Evolutionary conservation across 2,113 vertebrate species (phyloP), one percentile per base, ranked within the genome.

Genomic region (Callionymus lyra): DNA sequence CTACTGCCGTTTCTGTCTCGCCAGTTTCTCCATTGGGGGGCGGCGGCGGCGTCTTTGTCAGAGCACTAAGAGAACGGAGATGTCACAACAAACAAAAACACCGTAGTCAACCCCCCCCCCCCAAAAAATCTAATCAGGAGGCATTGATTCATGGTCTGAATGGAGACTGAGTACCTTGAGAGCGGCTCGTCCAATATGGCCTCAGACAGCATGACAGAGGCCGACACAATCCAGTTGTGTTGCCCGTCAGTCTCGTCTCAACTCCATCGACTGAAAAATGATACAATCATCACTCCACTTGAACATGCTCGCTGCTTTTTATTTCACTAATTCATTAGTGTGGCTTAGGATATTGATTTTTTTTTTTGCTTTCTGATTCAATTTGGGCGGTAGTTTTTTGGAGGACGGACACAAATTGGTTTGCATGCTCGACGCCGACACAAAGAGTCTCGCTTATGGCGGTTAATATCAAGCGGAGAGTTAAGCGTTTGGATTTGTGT

Each of bases 91-190:
- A 82, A 82, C 80, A 79, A 79, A 82, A 79, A 74, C 74, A 77
- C 61, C 62, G 72, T 68, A 71, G 74, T 73, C 17, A 77, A 70
- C 74, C 76, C 72, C 58, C 57, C 53, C n/a, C n/a, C n/a, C n/a
- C n/a, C n/a, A n/a, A n/a, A 82, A 90, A 92, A 95, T 91, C 88
- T 89, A 90, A 92, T 93, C 90, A 93, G 84, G 88, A 86, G 84
- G 84, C 90, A 87, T 87, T 88, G 87, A 91, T 89, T 91, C 88
- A 87, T 82, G 82, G 82, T 84, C 87, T 92, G 87, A 93, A 92
- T 88, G 81, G 75, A 81, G 79, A 65, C 67, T 59, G 76, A 77
- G 74, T 76, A 76, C 74, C 72, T 77, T 68, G 65, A 81, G 70
- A 78, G 68, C 56, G 56, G 54, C 68, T 79, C 73, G 70, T 72